phyloP scores from a whole-genome alignment of 2,113 vertebrate species.

The Promerops cafer region DNA sequence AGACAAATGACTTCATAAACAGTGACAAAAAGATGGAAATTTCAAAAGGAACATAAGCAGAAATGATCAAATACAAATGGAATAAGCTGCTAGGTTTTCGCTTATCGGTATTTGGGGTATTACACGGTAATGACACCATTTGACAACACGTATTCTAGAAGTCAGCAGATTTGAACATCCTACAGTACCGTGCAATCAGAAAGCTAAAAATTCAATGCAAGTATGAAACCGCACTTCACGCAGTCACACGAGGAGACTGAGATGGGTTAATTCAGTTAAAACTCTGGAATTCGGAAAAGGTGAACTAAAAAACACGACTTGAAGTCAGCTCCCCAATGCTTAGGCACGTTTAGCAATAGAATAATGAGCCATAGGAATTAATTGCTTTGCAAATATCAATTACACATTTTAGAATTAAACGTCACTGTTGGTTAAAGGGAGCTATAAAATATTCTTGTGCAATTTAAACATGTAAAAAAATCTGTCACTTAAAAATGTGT shows the following conservation, averaged over 20 bases:
- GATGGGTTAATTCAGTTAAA: slow-evolving; percentile 11
- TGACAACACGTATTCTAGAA: slow-evolving; percentile 40
- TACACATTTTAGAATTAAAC: slow-evolving; percentile 70
- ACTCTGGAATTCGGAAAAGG: slow-evolving; percentile 4
- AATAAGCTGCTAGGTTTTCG: slow-evolving; percentile 49
- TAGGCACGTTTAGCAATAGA: slow-evolving; percentile 43
- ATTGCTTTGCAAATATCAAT: slow-evolving; percentile 69
- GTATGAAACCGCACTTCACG: background rate
- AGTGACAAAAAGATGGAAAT: slow-evolving; percentile 70
- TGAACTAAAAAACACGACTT: background rate
- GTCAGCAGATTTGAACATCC: slow-evolving; percentile 24
- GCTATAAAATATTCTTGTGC: slow-evolving; percentile 78
- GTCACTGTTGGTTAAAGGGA: slow-evolving; percentile 72
- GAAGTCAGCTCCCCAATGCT: background rate
- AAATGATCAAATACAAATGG: slow-evolving; percentile 57
- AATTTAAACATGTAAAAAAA: slow-evolving; percentile 84
- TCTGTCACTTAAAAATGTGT: slow-evolving; percentile 81
- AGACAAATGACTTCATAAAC: slow-evolving; percentile 76
- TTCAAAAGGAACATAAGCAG: slow-evolving; percentile 70
- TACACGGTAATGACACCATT: slow-evolving; percentile 36
- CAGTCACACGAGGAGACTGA: slow-evolving; percentile 5
- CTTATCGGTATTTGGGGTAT: background rate
- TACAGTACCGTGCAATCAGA: slow-evolving; percentile 20
- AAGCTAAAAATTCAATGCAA: slow-evolving; percentile 27
- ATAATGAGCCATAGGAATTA: slow-evolving; percentile 51